These are phyloP conservation scores for Tamandua tetradactyla DNA, from an alignment of 2,797 vertebrate genomes.

Conservation along the genomic window DNA sequence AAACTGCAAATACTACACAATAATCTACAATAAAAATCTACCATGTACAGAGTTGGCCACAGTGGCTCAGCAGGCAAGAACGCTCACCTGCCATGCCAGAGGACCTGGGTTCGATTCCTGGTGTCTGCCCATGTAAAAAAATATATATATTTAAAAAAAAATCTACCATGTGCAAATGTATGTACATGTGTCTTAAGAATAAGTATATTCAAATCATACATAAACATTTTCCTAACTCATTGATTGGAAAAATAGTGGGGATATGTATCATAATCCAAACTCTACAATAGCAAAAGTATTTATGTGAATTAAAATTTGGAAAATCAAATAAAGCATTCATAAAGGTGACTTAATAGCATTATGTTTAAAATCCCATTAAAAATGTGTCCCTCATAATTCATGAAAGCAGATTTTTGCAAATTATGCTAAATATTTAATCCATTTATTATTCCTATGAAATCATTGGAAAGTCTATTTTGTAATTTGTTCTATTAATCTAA, in stretches of 20 bases:
- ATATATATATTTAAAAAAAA: no score
- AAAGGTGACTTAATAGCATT: slow-evolving; percentile 29
- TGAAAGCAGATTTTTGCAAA: background rate
- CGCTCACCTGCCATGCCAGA: no score
- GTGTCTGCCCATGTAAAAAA: no score
- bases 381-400: background rate
- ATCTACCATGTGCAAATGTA: background rate
- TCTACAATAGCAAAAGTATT: slow-evolving; percentile 34
- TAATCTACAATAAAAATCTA: background rate
- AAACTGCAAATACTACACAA: background rate
- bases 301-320: slow-evolving; percentile 34
- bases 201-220: slow-evolving; percentile 4
- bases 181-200: background rate
- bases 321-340: slow-evolving; percentile 53
- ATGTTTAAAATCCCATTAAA: slow-evolving; percentile 25
- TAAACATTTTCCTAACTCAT: background rate
- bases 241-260: background rate
- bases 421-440: background rate
- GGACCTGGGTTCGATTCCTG: no score
- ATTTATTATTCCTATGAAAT: slow-evolving; percentile 51
- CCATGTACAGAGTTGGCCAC: no score
- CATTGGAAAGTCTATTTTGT: slow-evolving; percentile 14
- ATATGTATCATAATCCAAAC: slow-evolving; percentile 1
- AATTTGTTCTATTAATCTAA: slow-evolving; percentile 6
- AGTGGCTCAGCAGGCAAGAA: no score